Conservation (phyloP, 2,888 invertebrate genomes). For the Xylota segnis region DNA sequence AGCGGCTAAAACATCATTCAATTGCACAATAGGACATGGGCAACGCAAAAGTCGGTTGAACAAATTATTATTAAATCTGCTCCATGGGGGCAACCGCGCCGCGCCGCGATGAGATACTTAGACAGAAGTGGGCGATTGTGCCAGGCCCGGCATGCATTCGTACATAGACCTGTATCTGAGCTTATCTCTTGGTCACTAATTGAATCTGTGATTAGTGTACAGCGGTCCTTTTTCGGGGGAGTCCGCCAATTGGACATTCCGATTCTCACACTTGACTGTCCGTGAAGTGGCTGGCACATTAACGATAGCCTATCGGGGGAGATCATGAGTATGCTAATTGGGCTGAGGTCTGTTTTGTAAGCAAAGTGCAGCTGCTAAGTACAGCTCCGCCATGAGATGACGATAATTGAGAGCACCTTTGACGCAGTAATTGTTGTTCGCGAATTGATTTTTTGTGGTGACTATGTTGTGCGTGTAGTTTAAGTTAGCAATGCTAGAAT, state of each 20-base stretch:
- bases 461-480: slow-evolving; percentile 39
- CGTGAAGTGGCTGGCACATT: slow-evolving; percentile 41
- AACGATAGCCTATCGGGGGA: slow-evolving; percentile 41
- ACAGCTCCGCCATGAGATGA: slow-evolving; percentile 26
- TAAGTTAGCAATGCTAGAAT: slow-evolving; percentile 30
- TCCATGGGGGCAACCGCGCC: slow-evolving; percentile 47
- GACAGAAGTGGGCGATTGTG: slow-evolving; percentile 60
- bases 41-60: slow-evolving; percentile 51
- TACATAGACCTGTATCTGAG: slow-evolving; percentile 42
- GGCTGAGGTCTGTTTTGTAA: background rate
- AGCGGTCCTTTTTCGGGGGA: slow-evolving; percentile 35
- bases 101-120: slow-evolving; percentile 28
- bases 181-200: slow-evolving; percentile 53
- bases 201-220: slow-evolving; percentile 54
- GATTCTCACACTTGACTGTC: slow-evolving; percentile 53
- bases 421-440: slow-evolving; percentile 42
- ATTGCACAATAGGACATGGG: slow-evolving; percentile 63
- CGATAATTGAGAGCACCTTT: slow-evolving; percentile 57
- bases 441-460: slow-evolving; percentile 27
- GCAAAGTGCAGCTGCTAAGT: slow-evolving; percentile 56
- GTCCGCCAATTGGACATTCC: slow-evolving; percentile 37
- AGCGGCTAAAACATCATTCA: slow-evolving; percentile 59
- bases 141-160: slow-evolving; percentile 19
- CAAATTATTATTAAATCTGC: slow-evolving; percentile 68
- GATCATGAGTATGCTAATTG: slow-evolving; percentile 54